Conservation (phyloP, 2,888 invertebrate species). For the Morpho helenor region DNA sequence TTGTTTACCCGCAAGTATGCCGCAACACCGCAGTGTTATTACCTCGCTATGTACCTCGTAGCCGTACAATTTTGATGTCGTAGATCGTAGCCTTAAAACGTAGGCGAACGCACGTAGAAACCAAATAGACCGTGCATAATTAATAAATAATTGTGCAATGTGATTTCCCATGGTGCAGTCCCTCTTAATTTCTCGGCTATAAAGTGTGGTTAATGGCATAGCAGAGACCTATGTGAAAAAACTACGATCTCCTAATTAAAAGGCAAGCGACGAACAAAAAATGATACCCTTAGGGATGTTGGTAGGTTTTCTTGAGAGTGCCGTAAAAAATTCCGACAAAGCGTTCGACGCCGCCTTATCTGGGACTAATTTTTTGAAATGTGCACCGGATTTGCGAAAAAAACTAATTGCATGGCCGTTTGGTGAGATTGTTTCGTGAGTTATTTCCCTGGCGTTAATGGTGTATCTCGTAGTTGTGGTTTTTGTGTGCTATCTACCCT, state of each 20-base stretch:
- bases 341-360: conserved; percentile 48
- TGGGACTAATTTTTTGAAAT: conserved; percentile 51
- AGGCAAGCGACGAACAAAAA: conserved; percentile 62
- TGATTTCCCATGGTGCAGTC: conserved; percentile 29
- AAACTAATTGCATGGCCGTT: conserved; percentile 38
- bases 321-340: conserved; percentile 70
- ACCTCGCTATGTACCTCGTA: conserved; percentile 28
- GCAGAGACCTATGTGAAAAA: conserved; percentile 28
- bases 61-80: conserved; percentile 21
- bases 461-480: conserved; percentile 10
- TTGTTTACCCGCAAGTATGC: conserved; percentile 53
- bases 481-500: conserved; percentile 20
- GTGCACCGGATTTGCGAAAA: conserved; percentile 44
- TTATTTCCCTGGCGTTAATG: conserved; percentile 18
- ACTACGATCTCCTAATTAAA: conserved; percentile 60
- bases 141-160: conserved; percentile 26
- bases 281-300: conserved; percentile 52
- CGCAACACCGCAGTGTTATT: conserved; percentile 15
- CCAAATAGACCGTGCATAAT: conserved; percentile 23
- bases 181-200: conserved; percentile 24
- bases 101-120: conserved; percentile 26
- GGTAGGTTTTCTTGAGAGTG: conserved; percentile 46
- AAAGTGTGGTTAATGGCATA: conserved; percentile 18
- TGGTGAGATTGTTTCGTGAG: conserved; percentile 19
- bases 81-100: conserved; percentile 30